Evolutionary conservation across 2,797 vertebrate genomes (phyloP).

Genomic region (Rhinichthys osculus): DNA sequence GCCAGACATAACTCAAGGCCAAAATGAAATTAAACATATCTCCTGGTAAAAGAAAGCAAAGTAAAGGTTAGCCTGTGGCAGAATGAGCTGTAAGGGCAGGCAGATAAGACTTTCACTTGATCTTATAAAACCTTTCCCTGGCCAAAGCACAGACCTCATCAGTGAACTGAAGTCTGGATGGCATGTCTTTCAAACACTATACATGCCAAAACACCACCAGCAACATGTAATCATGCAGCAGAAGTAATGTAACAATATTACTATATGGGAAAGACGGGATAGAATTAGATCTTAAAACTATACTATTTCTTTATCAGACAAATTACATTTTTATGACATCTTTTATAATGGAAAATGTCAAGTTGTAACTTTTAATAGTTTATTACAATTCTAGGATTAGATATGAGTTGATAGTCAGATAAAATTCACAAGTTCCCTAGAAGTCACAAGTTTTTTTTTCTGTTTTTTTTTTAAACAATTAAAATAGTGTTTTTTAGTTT

Average conservation of each 20-base stretch:
- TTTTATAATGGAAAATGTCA: neutral
- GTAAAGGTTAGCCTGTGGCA: conserved; percentile 22
- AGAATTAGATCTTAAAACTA: neutral
- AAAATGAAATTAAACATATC: neutral
- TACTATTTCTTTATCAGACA: neutral
- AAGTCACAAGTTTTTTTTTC: neutral
- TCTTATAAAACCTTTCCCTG: conserved; percentile 54
- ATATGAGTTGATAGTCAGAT: neutral
- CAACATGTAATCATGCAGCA: neutral
- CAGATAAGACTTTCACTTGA: conserved; percentile 68
- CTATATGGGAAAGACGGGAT: neutral
- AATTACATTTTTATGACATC: neutral
- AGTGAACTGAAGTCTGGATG: conserved; percentile 55
- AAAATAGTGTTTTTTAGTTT: neutral
- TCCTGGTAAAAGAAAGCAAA: neutral
- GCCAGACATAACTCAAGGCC: neutral
- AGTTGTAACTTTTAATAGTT: neutral
- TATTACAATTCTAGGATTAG: neutral
- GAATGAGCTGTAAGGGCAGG: conserved; percentile 61
- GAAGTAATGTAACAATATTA: neutral
- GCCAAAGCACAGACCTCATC: conserved; percentile 54
- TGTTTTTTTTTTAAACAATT: neutral
- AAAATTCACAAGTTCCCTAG: neutral
- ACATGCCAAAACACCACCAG: neutral
- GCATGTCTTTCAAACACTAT: conserved; percentile 20